Base-by-base conservation (phyloP, 23 tunicate genomes). In the Halocynthia aurantium region DNA sequence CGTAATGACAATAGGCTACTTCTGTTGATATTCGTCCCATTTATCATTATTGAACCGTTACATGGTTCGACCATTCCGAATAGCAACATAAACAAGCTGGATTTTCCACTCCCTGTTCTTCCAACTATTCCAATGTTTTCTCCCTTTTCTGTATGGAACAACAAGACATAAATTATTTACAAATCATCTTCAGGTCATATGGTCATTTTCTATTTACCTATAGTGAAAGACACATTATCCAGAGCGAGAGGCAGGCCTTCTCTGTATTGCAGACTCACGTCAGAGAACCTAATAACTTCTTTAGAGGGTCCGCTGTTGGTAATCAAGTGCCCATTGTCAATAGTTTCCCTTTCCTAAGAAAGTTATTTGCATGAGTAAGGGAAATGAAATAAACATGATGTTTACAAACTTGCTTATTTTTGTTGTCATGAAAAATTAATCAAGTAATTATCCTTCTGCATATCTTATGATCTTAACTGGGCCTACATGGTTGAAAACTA, bases 61-160 rank as follows among this genome's bases (percentile, higher is more conserved):
- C 77, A 64, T 20, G 52, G 53, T 10, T 82, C 87, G 19, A 70
- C 69, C 67, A 92, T 82, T 12, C 93, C 85, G 60, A 92, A 92
- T 62, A 92, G 76, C 9, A 68, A 20, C 22, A 72, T 55, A 7
- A 92, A 68, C n/a, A 92, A 66, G 62, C 85, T 82, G 10, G 98
- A 86, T 69, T 92, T 92, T 50, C 98, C 98, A 70, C 98, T 86
- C 11, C 98, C 98, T 40, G 98, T 92, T 58, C 98, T 72, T 7
- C 98, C 98, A 15, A 86, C 88, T 8, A 92, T 63, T 10, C 98
- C 98, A 52, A 92, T 75, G 57, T 92, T 92, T 65, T 86, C 98
- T 8, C 98, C 92, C 8, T 81, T 57, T 40, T 65, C 98, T 92
- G 65, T 21, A 31, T 31, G 44, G 44, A 22, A n/a, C 20, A 19